Evolutionary conservation across 2,888 invertebrate species (phyloP), one percentile per base, ranked within the genome.

Genomic region (Nezara viridula): DNA sequence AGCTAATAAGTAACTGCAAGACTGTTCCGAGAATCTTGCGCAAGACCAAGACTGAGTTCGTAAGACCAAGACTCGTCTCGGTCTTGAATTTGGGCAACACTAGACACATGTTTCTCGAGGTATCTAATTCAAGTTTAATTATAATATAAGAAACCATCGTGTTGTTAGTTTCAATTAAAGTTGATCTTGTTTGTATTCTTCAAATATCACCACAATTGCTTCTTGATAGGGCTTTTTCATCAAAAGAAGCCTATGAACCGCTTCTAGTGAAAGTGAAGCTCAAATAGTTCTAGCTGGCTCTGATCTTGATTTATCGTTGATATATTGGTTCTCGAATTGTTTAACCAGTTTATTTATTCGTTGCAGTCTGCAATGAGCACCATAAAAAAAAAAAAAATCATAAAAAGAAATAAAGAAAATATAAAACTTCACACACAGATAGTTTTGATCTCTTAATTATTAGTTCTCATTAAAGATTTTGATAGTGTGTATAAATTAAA

Each of bases 191-290:
- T 60, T 27, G 60, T 27, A 60, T 27, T 44, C 60, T n/a, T 66
- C 66, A 19, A 66, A 37, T 32, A n/a, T 60, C 32, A 66, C 32
- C 19, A 19, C 32, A 32, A 32, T 10, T 32, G 66, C 27, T 19
- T 32, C 66, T 66, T 66, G 66, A 66, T 66, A 32, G 66, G 66
- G 66, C 19, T 66, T 32, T 66, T 66, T 66, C 66, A 66, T 66
- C 32, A 66, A 66, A 16, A 16, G 66, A 66, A 66, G 66, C 66
- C 66, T 32, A 1, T 66, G 66, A 66, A 32, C 27, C 19, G 5
- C 66, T 2, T 66, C 5, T 32, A 32, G 16, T 66, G 66, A 66
- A 66, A 19, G 32, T 66, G 66, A 66, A 66, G 6, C 32, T 14
- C 60, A 60, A 27, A 27, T 12, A 27, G 14, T 32, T 37, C 66